Conservation (phyloP, 2,888 invertebrate species). For the Sipha maydis region DNA sequence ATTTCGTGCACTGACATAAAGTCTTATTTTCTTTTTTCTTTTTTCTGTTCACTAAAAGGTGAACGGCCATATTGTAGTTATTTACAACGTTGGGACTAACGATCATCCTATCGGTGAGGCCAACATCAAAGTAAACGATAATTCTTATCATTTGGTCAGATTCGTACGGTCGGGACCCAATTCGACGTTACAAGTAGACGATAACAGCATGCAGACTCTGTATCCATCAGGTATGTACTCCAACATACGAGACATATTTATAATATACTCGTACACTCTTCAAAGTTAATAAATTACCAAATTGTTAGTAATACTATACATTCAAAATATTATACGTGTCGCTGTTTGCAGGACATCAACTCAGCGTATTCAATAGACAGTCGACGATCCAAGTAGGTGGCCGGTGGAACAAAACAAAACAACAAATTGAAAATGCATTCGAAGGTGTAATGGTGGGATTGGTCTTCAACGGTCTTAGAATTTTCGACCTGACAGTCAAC, state of each 20-base stretch:
- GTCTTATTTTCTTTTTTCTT: constrained; percentile 28
- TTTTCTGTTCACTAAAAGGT: constrained; percentile 72
- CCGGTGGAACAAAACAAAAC: constrained; percentile 77
- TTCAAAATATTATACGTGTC: no score
- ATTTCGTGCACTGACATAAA: not conserved
- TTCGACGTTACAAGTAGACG: constrained; percentile 90
- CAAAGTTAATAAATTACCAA: not conserved
- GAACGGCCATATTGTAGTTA: constrained; percentile 90
- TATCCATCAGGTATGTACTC: constrained; percentile 80
- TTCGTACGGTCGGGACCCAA: constrained; percentile 90
- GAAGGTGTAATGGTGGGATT: constrained; percentile 89
- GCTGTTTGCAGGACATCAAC: constrained; percentile 77
- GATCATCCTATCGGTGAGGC: constrained; percentile 91
- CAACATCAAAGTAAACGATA: constrained; percentile 91
- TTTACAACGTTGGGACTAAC: constrained; percentile 93
- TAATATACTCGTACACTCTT: not conserved
- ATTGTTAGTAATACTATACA: not conserved
- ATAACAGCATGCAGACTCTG: constrained; percentile 85
- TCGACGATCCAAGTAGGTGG: constrained; percentile 90
- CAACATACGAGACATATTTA: not conserved
- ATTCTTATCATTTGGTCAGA: constrained; percentile 90
- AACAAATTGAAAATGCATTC: constrained; percentile 81
- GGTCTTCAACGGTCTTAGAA: constrained; percentile 84
- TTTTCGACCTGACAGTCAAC: constrained; percentile 86
- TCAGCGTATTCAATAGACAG: constrained; percentile 91